Percentiles rank a stretch among this genome's conserved stretches.
Conservation (phyloP, 2,888 invertebrate species). For the Pristionchus maxplancki region DNA sequence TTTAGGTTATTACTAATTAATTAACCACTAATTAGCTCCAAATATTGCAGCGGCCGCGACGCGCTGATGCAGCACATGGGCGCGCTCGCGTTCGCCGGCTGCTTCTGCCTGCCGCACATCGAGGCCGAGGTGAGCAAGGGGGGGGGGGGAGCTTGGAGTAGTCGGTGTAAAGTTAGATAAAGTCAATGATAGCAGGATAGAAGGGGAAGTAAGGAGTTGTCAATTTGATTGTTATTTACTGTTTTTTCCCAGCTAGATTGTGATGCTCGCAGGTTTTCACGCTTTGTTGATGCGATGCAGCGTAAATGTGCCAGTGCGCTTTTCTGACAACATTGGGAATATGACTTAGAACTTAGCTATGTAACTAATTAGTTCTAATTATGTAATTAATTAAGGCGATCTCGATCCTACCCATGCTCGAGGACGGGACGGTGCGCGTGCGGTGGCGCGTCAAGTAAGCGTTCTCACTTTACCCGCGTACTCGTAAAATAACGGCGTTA, state of each 20-base stretch:
- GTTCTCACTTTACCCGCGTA: too few species aligned
- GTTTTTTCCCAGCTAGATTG: too few species aligned
- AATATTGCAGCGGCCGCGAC: slow-evolving; percentile 63
- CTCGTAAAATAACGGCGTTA: too few species aligned
- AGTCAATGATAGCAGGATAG: too few species aligned
- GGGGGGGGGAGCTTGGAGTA: background rate
- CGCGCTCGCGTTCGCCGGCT: slow-evolving; percentile 63
- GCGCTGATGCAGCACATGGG: slow-evolving; percentile 70
- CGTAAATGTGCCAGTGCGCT: too few species aligned
- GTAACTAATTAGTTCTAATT: too few species aligned
- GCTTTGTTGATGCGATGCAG: too few species aligned
- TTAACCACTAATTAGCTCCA: background rate
- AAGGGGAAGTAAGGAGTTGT: too few species aligned
- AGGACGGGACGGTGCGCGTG: slow-evolving; percentile 75
- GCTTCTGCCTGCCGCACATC: slow-evolving; percentile 68
- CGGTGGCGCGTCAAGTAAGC: slow-evolving; percentile 73
- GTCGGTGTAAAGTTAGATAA: background rate
- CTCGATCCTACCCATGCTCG: slow-evolving; percentile 67
- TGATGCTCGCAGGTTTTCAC: too few species aligned
- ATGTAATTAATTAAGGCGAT: slow-evolving; percentile 56
- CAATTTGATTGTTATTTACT: too few species aligned
- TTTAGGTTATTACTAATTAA: background rate
- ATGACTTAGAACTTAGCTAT: too few species aligned
- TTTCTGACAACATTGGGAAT: too few species aligned
- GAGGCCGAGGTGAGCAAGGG: slow-evolving; percentile 64